Conservation (phyloP, 2,797 vertebrate species). For the Cyprinodon diabolis region DNA sequence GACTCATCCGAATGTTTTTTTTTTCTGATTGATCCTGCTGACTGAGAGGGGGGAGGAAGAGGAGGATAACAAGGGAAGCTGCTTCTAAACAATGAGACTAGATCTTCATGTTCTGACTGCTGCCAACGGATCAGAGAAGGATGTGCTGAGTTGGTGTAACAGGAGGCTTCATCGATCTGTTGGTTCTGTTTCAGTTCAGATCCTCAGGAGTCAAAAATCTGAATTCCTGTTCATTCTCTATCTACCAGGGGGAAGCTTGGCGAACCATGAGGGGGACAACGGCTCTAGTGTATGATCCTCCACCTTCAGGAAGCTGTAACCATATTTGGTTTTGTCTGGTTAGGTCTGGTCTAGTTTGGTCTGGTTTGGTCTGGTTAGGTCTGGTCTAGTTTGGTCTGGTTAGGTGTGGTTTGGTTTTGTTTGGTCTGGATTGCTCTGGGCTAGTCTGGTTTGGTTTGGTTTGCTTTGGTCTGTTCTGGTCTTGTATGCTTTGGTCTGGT, state of each 20-base stretch:
- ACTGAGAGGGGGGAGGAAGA: background rate
- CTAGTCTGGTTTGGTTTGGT: too few relatives aligned
- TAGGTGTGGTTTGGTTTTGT: too few relatives aligned
- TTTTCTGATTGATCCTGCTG: background rate
- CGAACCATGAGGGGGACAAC: too few relatives aligned
- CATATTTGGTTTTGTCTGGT: too few relatives aligned
- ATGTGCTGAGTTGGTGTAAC: slow-evolving; percentile 2
- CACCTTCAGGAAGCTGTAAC: background rate
- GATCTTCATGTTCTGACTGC: background rate
- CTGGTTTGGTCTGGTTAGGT: too few relatives aligned
- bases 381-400: too few relatives aligned
- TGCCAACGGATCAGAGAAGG: background rate
- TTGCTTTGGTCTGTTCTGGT: too few relatives aligned
- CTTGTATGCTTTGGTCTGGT: too few relatives aligned
- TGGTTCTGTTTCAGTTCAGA: background rate
- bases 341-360: too few relatives aligned
- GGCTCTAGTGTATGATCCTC: background rate
- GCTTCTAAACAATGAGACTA: background rate
- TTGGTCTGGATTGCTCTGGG: too few relatives aligned
- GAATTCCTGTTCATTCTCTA: background rate
- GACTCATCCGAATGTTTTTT: background rate
- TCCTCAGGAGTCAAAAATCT: background rate
- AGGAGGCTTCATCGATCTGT: background rate
- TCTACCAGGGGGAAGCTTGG: background rate
- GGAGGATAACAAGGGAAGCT: background rate